Evolutionary conservation across 1,140 invertebrate genomes (phyloP), one percentile per base, ranked within the genome.

Genomic region (Cryptotermes secundus): DNA sequence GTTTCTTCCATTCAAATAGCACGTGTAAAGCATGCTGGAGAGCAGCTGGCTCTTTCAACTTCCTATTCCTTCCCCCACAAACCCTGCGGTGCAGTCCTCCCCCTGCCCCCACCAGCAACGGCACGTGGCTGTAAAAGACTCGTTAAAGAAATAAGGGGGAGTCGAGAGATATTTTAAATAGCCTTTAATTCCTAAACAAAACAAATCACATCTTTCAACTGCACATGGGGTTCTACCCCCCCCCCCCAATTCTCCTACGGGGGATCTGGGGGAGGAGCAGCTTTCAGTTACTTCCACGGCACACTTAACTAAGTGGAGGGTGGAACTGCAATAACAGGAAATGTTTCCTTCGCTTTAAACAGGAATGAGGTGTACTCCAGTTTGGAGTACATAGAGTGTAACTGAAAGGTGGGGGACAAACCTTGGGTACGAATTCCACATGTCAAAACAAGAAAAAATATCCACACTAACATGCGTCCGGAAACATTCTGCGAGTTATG

Each of bases 121-220:
- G n/a, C 59, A 72, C 59, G 59, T 72, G 59, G 59, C 59, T 31
- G 59, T 72, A 72, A 72, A 72, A 72, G 59, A 72, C 59, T 72
- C 59, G 59, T 31, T 72, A n/a, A 31, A 72, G 59, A 72, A n/a
- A 72, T 72, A 72, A 72, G 59, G 59, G 45, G 59, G 59, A 72
- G 59, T 72, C 26, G 59, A 72, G 59, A 72, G 59, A 72, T n/a
- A 72, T 72, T 72, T 72, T 72, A 72, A 72, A 72, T 31, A 72
- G 59, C 31, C 59, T 72, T 72, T 72, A 72, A 72, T 72, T 72
- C 26, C 59, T 72, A 72, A 72, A 72, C 59, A 72, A 72, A 72
- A 72, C 59, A 72, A 72, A 72, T 72, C 59, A 72, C 59, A 72
- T 72, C 59, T 72, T 72, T 72, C 59, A 72, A 31, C 59, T 72